phyloP scores from a whole-genome alignment of 2,888 invertebrate species.

The Melanchra persicariae region DNA sequence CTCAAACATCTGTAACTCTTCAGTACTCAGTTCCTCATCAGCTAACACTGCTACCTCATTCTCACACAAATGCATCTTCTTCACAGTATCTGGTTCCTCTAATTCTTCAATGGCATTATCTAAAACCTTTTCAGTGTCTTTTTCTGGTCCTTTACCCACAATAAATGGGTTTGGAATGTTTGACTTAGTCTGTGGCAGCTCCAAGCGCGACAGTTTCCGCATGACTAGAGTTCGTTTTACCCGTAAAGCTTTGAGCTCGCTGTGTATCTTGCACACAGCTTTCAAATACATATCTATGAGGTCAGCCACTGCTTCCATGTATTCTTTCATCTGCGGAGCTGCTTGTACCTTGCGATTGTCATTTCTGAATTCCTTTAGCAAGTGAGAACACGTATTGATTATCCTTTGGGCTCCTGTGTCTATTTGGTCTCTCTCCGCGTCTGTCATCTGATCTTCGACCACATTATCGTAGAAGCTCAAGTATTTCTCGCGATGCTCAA shows the following conservation, averaged over 20 bases:
- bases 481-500: slow-evolving; percentile 96
- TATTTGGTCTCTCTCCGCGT: slow-evolving; percentile 96
- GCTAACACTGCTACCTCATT: slow-evolving; percentile 87
- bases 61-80: slow-evolving; percentile 83
- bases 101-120: slow-evolving; percentile 68
- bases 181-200: slow-evolving; percentile 80
- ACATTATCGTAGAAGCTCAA: slow-evolving; percentile 94
- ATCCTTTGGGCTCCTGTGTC: slow-evolving; percentile 96
- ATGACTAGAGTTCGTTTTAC: slow-evolving; percentile 96
- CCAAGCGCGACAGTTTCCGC: slow-evolving; percentile 94
- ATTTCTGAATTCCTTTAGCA: slow-evolving; percentile 94
- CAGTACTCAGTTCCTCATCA: slow-evolving; percentile 94
- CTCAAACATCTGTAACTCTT: slow-evolving; percentile 98
- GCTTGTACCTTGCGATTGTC: slow-evolving; percentile 90
- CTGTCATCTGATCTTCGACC: slow-evolving; percentile 94
- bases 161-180: slow-evolving; percentile 82
- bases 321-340: slow-evolving; percentile 93
- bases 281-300: slow-evolving; percentile 95
- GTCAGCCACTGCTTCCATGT: slow-evolving; percentile 94
- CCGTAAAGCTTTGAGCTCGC: slow-evolving; percentile 96
- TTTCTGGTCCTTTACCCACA: slow-evolving; percentile 72
- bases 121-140: slow-evolving; percentile 69
- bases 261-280: slow-evolving; percentile 96
- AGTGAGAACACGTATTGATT: slow-evolving; percentile 94
- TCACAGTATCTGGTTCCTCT: slow-evolving; percentile 76